Evolutionary conservation across 2,797 vertebrate species (phyloP).

Genomic region (Hafferia zeledoni): DNA sequence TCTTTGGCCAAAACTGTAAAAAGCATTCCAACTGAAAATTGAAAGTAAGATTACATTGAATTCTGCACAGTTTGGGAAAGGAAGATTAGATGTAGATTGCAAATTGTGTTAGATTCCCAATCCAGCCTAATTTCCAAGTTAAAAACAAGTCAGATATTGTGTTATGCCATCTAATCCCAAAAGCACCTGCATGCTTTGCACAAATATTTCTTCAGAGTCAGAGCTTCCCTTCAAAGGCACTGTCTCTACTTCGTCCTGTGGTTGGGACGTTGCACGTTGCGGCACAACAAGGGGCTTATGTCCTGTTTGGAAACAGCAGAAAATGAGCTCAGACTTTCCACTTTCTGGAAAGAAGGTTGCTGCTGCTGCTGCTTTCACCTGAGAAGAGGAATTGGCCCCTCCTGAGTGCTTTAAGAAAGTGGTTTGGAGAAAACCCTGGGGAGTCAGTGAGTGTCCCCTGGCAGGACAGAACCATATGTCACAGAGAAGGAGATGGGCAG

Average conservation of each 20-base stretch:
- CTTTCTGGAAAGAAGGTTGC: background rate
- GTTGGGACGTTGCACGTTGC: background rate
- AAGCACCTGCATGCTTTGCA: background rate
- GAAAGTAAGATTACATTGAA: background rate
- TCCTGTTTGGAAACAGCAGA: background rate
- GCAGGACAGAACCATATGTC: background rate
- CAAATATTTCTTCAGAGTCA: background rate
- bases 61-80: background rate
- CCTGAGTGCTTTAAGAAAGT: background rate
- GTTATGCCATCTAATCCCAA: background rate
- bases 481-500: background rate
- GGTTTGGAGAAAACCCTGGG: background rate
- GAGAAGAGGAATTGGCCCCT: background rate
- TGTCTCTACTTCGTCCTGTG: background rate
- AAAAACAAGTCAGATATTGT: background rate
- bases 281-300: background rate
- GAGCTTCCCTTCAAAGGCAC: background rate
- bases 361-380: background rate
- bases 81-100: background rate
- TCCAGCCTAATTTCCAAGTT: background rate
- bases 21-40: background rate
- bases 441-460: background rate
- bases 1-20: background rate
- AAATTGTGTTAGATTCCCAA: background rate
- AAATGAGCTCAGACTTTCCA: background rate